These are phyloP conservation scores for zebrafish (Danio rerio) DNA, from an alignment of 2,113 vertebrate genomes.

Conservation along the genomic window DNA sequence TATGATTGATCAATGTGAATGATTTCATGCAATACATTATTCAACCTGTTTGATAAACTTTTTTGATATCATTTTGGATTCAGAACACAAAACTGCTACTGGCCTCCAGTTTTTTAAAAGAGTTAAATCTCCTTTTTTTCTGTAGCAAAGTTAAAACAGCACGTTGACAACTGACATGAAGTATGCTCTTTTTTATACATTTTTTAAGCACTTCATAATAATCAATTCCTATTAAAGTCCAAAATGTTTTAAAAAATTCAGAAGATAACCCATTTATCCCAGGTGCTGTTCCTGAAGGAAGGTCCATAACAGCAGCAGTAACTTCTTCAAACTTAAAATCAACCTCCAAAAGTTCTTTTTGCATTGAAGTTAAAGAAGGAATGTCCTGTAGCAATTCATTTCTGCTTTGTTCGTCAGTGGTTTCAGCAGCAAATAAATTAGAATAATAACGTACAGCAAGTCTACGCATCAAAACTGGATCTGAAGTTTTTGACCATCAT, in stretches of 20 bases:
- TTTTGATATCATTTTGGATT: background rate
- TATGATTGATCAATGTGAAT: background rate
- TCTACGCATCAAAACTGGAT: background rate
- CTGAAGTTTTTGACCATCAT: background rate
- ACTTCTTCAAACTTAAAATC: background rate
- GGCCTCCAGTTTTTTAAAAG: background rate
- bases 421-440: background rate
- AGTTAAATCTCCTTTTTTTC: background rate
- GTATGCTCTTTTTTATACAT: no score
- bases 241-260: no score
- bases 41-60: background rate
- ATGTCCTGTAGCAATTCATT: background rate
- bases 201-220: no score
- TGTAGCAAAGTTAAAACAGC: background rate
- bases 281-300: no score
- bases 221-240: no score
- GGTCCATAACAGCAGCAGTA: background rate
- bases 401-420: no score
- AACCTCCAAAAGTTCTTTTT: background rate
- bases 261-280: no score
- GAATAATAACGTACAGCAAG: background rate
- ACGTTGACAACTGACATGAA: no score
- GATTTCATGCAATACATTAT: background rate
- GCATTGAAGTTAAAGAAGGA: background rate
- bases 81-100: background rate